Percentiles rank a stretch among this genome's conserved stretches.
phyloP scores from a whole-genome alignment of 2,797 vertebrate genomes.

The Pogoniulus pusillus region DNA sequence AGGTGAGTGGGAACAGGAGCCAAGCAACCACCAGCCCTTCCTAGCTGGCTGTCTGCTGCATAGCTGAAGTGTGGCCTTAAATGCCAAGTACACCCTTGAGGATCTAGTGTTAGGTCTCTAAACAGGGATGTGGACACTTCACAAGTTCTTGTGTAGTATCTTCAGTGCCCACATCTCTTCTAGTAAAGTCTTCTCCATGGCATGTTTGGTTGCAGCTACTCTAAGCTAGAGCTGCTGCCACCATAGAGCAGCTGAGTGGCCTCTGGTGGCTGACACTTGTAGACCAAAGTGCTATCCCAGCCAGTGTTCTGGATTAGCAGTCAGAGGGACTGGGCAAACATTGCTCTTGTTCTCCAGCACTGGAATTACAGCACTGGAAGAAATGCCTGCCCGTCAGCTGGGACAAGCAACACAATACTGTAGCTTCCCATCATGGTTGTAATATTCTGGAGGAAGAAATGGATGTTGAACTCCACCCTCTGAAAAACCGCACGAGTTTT shows the following conservation, averaged over 20 bases:
- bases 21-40: neutral
- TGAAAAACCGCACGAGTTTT: neutral
- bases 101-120: neutral
- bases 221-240: neutral
- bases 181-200: neutral
- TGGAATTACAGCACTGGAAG: neutral
- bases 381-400: neutral
- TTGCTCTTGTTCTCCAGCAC: neutral
- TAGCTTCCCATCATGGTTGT: neutral
- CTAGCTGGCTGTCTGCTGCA: neutral
- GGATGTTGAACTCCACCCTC: neutral
- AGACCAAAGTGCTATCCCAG: neutral
- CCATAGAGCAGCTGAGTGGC: fast-evolving
- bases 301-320: neutral
- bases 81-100: neutral
- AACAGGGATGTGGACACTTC: fast-evolving
- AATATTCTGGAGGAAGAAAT: neutral
- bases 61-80: neutral
- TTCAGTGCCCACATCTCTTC: neutral
- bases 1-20: neutral
- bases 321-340: fast-evolving
- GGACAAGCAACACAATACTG: neutral
- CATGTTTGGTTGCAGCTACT: neutral
- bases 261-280: neutral
- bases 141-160: neutral